These are phyloP conservation scores for Aegotheles bennettii DNA, from an alignment of 2,113 vertebrate species.

Conservation along the genomic window DNA sequence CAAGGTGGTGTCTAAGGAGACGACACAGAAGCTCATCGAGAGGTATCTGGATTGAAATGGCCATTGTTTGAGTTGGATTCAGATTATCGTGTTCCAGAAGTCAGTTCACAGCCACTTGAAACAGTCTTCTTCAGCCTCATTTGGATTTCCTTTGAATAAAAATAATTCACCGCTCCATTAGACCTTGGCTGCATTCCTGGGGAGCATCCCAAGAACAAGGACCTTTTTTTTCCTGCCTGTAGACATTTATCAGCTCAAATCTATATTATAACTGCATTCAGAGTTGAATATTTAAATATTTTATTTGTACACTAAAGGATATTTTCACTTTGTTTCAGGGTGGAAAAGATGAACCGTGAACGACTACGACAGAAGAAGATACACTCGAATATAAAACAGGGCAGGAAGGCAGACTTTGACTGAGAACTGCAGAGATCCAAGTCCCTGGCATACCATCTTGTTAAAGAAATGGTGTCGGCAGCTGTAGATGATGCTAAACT, in stretches of 20 bases:
- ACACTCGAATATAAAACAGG: slow-evolving; percentile 69
- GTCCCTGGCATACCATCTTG: not conserved
- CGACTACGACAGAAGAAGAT: slow-evolving; percentile 76
- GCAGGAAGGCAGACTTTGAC: slow-evolving; percentile 66
- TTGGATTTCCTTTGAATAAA: not conserved
- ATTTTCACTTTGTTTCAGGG: slow-evolving; percentile 49
- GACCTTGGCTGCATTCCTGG: not conserved
- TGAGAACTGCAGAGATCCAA: slow-evolving; percentile 16
- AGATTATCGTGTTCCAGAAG: rapidly evolving
- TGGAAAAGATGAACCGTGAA: slow-evolving; percentile 77
- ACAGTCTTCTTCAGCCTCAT: not conserved
- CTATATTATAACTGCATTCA: not conserved
- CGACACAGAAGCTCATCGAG: slow-evolving; percentile 60
- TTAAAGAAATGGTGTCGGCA: not conserved
- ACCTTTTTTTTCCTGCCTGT: not conserved
- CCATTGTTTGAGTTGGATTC: not conserved
- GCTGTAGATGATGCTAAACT: not conserved
- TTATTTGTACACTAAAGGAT: not conserved
- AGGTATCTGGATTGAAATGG: slow-evolving; percentile 70
- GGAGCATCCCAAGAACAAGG: not conserved
- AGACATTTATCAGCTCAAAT: not conserved
- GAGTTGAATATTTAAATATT: not conserved
- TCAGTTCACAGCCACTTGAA: not conserved
- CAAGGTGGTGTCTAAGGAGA: slow-evolving; percentile 74
- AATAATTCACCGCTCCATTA: too few species aligned